Conservation (phyloP, 2,113 vertebrate species). For the Maccullochella peelii region DNA sequence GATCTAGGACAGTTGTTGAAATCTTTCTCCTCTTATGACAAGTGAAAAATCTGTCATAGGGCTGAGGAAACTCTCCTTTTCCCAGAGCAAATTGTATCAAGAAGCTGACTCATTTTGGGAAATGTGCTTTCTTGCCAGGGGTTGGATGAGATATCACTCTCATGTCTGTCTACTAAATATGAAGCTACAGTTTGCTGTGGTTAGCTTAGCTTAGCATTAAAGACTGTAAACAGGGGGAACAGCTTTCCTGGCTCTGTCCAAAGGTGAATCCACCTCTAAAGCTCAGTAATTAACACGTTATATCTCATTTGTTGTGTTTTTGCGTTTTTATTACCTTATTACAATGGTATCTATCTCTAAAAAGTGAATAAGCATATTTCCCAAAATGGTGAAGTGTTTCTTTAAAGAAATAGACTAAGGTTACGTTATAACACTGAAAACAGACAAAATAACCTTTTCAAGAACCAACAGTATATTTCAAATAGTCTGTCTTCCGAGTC, state of each 20-base stretch:
- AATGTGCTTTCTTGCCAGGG: neutral
- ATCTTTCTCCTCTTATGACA: conserved; percentile 6
- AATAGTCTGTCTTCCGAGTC: neutral
- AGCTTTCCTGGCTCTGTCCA: neutral
- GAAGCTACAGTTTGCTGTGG: neutral
- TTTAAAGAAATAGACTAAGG: neutral
- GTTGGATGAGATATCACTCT: neutral
- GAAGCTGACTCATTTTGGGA: neutral
- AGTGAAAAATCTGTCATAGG: neutral
- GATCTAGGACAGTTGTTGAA: neutral
- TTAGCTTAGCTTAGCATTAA: neutral
- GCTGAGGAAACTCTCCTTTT: neutral
- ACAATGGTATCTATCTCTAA: neutral
- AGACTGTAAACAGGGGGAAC: neutral
- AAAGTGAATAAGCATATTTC: neutral
- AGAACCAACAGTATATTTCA: neutral
- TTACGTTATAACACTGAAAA: neutral
- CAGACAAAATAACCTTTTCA: neutral
- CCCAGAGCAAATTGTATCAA: neutral
- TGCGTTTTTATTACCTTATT: neutral
- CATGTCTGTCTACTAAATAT: no score
- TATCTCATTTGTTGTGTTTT: neutral
- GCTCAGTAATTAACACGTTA: neutral
- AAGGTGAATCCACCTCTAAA: neutral
- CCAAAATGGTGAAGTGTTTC: neutral